A percentile compares a stretch with the other conserved stretches of the same genome.
Evolutionary conservation across 2,113 vertebrate species (phyloP).

Genomic region (Crocuta crocuta): DNA sequence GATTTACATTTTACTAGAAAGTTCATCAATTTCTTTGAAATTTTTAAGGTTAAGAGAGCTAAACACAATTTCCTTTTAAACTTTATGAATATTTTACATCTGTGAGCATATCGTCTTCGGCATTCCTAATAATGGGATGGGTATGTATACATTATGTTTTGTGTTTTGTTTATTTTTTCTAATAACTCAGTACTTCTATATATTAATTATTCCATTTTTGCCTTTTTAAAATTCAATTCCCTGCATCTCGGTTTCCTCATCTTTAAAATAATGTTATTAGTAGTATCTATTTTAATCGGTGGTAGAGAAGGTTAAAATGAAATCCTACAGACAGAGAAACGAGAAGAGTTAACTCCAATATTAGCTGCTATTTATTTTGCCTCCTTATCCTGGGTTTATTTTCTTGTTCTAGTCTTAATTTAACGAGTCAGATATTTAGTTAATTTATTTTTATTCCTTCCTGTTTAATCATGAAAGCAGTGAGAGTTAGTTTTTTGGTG

Average conservation of each 20-base stretch:
- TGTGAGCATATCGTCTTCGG: not conserved
- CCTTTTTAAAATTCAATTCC: not conserved
- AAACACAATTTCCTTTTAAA: constrained; percentile 31
- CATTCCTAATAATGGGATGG: not conserved
- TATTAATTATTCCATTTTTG: not conserved
- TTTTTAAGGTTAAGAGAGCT: not conserved
- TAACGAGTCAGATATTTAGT: constrained; percentile 48
- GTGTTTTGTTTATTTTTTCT: not conserved
- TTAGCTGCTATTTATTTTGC: constrained; percentile 28
- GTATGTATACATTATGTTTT: not conserved
- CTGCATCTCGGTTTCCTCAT: not conserved
- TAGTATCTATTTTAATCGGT: not conserved
- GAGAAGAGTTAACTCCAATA: not conserved
- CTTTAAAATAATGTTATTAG: not conserved
- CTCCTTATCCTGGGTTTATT: constrained; percentile 38
- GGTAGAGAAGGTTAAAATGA: not conserved
- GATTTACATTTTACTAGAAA: not conserved
- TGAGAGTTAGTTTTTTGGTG: not conserved
- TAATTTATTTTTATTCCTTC: constrained; percentile 68
- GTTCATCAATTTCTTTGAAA: not conserved
- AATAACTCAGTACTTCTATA: not conserved
- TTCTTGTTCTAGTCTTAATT: constrained; percentile 50
- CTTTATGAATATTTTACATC: not conserved
- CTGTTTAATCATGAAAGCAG: constrained; percentile 28
- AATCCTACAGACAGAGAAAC: not conserved